Conservation (phyloP, 2,113 vertebrate species). For the Malaclemys terrapin region DNA sequence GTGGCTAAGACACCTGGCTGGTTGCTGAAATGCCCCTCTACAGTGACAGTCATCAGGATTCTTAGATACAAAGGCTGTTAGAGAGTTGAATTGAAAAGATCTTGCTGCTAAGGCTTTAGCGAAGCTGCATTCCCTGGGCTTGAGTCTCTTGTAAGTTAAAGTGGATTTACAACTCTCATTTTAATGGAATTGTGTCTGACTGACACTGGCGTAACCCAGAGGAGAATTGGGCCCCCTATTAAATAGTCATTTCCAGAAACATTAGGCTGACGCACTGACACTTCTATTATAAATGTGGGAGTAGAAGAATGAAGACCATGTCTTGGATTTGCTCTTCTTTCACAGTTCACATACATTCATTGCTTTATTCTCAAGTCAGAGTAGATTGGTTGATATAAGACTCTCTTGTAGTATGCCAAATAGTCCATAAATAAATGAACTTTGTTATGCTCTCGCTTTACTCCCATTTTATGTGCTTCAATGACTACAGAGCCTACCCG, state of each 20-base stretch:
- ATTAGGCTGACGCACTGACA: too few relatives aligned
- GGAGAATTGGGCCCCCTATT: background rate
- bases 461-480: background rate
- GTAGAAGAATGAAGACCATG: background rate
- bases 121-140: background rate
- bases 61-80: background rate
- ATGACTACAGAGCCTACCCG: background rate
- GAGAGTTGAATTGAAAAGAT: background rate
- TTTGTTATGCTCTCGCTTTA: background rate
- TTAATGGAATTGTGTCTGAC: background rate
- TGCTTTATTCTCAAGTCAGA: background rate
- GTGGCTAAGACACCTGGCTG: too few relatives aligned
- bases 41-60: background rate
- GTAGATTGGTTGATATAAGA: background rate
- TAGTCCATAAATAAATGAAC: background rate
- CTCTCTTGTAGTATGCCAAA: background rate
- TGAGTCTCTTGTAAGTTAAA: background rate
- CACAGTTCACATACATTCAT: rapidly evolving
- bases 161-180: background rate
- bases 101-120: background rate
- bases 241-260: background rate
- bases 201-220: background rate
- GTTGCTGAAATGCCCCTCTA: background rate
- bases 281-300: background rate
- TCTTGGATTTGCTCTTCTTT: background rate